These are phyloP conservation scores for Caenorhabditis sp. DNA, from an alignment of 2,888 invertebrate genomes.

Conservation along the genomic window DNA sequence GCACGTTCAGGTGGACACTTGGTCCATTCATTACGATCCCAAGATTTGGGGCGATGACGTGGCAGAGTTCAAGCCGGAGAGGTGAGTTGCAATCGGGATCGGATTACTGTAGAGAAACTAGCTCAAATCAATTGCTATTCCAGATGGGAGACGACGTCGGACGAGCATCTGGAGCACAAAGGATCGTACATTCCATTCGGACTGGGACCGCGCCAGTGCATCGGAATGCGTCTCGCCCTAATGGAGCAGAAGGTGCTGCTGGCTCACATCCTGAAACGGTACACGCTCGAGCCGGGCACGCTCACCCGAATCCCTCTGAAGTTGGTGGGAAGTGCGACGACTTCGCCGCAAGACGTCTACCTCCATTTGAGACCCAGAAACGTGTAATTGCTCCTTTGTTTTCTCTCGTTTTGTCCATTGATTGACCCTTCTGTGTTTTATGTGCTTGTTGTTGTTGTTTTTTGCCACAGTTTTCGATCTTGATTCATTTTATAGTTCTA, in stretches of 20 bases:
- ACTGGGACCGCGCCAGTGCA: conserved; percentile 71
- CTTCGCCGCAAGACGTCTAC: conserved; percentile 25
- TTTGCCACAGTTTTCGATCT: neutral
- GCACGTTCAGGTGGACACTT: conserved; percentile 60
- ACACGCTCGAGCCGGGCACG: conserved; percentile 8
- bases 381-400: neutral
- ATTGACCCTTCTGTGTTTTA: neutral
- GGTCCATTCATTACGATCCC: conserved; percentile 54
- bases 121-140: neutral
- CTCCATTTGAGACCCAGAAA: neutral
- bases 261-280: conserved; percentile 63
- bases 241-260: conserved; percentile 74
- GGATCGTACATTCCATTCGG: conserved; percentile 64
- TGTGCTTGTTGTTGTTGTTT: neutral
- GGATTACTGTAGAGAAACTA: neutral
- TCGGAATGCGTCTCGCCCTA: conserved; percentile 73
- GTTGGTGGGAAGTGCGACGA: conserved; percentile 28
- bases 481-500: neutral
- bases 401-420: too few species aligned
- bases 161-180: conserved; percentile 6
- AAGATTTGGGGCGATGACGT: conserved; percentile 62
- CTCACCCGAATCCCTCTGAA: conserved; percentile 34
- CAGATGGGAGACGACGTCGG: conserved; percentile 8
- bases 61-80: conserved; percentile 58
- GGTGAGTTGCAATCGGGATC: conserved; percentile 13